phyloP scores from a whole-genome alignment of 2,888 invertebrate species.

The Atethmia centrago region DNA sequence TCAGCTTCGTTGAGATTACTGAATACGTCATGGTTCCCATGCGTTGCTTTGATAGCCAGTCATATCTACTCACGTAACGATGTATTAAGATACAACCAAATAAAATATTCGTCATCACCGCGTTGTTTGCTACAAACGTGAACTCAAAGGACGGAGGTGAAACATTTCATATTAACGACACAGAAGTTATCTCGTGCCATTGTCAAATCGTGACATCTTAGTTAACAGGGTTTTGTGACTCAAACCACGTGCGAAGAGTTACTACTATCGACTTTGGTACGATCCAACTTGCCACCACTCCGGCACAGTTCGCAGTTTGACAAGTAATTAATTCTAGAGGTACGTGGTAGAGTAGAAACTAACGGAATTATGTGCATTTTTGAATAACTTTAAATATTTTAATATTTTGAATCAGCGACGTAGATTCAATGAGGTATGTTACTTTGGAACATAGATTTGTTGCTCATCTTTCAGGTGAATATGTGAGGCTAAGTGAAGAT shows the following conservation, averaged over 20 bases:
- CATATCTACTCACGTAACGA: background rate
- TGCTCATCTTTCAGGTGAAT: conserved; percentile 3
- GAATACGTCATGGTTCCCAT: background rate
- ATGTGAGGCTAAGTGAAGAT: conserved; percentile 50
- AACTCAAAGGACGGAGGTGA: conserved; percentile 53
- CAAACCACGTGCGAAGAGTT: conserved; percentile 71
- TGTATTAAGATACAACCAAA: background rate
- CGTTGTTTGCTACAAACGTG: conserved; percentile 44
- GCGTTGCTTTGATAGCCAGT: background rate
- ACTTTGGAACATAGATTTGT: conserved; percentile 18
- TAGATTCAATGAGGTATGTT: conserved; percentile 13
- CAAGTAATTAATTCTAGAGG: conserved; percentile 69
- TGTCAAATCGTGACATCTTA: conserved; percentile 66
- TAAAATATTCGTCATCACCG: conserved; percentile 19
- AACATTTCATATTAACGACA: conserved; percentile 64
- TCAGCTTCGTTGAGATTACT: background rate
- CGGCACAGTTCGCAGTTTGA: conserved; percentile 72
- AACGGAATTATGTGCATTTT: conserved; percentile 40
- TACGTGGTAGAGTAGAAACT: conserved; percentile 48
- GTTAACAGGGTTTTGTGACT: conserved; percentile 68
- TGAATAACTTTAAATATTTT: conserved; percentile 41
- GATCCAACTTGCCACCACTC: conserved; percentile 68
- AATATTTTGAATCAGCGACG: background rate
- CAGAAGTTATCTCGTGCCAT: conserved; percentile 67
- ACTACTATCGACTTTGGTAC: conserved; percentile 70